A percentile compares a stretch with the other conserved stretches of the same genome.
Conservation (phyloP, 1,140 invertebrate species). For the Bilobella aurantiaca region DNA sequence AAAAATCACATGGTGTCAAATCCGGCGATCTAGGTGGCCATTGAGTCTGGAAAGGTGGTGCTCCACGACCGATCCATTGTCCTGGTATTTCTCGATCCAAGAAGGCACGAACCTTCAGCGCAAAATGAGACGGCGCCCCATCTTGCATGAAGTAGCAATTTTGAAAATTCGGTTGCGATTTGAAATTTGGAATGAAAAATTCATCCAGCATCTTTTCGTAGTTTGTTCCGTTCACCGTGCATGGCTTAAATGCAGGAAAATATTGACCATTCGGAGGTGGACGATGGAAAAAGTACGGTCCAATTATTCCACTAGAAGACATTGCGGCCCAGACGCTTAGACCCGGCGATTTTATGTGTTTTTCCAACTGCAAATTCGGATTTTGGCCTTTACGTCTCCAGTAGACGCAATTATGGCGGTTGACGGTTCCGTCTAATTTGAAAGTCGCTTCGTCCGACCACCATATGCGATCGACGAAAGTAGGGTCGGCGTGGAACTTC, state of each 20-base stretch:
- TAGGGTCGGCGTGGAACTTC: too few relatives aligned
- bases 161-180: neutral
- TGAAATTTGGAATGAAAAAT: neutral
- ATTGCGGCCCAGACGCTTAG: slow-evolving; percentile 21
- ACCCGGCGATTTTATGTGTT: slow-evolving; percentile 13
- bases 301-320: slow-evolving; percentile 14
- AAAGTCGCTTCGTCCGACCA: too few relatives aligned
- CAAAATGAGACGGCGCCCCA: neutral
- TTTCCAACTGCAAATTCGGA: too few relatives aligned
- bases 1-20: slow-evolving; percentile 25
- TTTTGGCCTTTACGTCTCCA: too few relatives aligned
- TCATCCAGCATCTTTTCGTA: neutral
- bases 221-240: neutral
- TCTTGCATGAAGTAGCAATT: neutral
- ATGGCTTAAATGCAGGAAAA: neutral
- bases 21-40: slow-evolving; percentile 27
- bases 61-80: slow-evolving; percentile 25
- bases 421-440: too few relatives aligned
- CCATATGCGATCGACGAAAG: too few relatives aligned
- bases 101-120: neutral
- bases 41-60: slow-evolving; percentile 5
- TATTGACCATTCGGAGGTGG: neutral
- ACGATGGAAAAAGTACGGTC: slow-evolving; percentile 20
- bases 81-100: neutral
- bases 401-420: too few relatives aligned